phyloP scores from a whole-genome alignment of 2,888 invertebrate genomes.

The Parnassius orleans region DNA sequence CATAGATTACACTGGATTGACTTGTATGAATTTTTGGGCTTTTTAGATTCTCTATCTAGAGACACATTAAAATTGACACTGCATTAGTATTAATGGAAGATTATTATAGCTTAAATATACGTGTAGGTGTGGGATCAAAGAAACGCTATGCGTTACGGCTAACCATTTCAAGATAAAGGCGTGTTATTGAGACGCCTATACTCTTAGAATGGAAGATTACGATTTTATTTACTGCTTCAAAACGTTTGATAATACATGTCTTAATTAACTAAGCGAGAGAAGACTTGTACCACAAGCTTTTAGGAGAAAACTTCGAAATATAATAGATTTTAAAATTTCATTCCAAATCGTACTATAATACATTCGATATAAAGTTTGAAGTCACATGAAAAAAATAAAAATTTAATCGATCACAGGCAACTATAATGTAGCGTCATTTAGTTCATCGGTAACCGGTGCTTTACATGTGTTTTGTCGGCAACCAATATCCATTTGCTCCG shows the following conservation, averaged over 20 bases:
- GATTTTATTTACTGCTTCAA: conserved; percentile 78
- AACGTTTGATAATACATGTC: conserved; percentile 80
- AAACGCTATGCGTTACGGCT: conserved; percentile 65
- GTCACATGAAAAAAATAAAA: conserved; percentile 10
- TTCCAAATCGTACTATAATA: conserved; percentile 31
- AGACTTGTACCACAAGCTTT: conserved; percentile 46
- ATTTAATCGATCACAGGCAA: conserved; percentile 28
- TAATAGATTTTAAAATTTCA: conserved; percentile 13
- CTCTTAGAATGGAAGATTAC: conserved; percentile 70
- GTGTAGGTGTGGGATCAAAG: conserved; percentile 78
- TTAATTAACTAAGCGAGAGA: conserved; percentile 78
- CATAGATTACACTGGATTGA: conserved; percentile 30
- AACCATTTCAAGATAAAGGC: conserved; percentile 69
- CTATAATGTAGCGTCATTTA: conserved; percentile 28
- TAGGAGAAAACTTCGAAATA: conserved; percentile 31
- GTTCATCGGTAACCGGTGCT: conserved; percentile 53
- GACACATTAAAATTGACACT: conserved; percentile 76
- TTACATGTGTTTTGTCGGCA: conserved; percentile 73
- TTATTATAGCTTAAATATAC: conserved; percentile 62
- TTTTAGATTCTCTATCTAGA: conserved; percentile 52
- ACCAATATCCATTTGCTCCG: conserved; percentile 70
- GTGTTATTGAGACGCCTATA: conserved; percentile 74
- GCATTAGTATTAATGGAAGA: conserved; percentile 71
- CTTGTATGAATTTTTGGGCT: conserved; percentile 40
- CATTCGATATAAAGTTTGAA: conserved; percentile 23